phyloP scores from a whole-genome alignment of 2,797 vertebrate species.

The Poecile montanus region DNA sequence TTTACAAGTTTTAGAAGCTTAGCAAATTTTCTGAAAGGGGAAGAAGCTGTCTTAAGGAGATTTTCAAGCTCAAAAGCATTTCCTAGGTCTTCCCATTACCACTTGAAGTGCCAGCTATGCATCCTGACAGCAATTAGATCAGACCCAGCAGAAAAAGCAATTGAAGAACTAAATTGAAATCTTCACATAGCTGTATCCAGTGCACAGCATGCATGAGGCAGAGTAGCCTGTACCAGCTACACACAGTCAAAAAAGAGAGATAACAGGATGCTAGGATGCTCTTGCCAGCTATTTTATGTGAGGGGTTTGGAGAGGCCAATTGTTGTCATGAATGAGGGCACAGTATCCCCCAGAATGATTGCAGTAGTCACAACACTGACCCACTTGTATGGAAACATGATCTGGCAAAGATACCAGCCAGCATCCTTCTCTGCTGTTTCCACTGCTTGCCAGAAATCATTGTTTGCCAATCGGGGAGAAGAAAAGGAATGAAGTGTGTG shows the following conservation, averaged over 20 bases:
- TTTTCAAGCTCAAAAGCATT: constrained; percentile 39
- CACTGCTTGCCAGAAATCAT: constrained; percentile 25
- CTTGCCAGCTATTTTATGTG: constrained; percentile 49
- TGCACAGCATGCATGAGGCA: neutral
- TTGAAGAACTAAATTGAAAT: constrained; percentile 36
- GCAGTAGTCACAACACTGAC: neutral
- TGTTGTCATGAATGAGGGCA: constrained; percentile 48
- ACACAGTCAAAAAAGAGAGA: neutral
- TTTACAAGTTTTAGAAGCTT: constrained; percentile 24
- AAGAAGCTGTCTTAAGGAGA: constrained; percentile 17
- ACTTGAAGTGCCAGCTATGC: constrained; percentile 1
- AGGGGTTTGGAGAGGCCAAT: constrained; percentile 2
- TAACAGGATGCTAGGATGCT: neutral
- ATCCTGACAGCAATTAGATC: constrained; percentile 28
- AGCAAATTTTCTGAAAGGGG: neutral
- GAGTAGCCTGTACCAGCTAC: constrained; percentile 15
- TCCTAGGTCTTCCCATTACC: neutral
- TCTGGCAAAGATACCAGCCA: constrained; percentile 9
- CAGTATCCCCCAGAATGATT: neutral
- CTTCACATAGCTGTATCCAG: neutral
- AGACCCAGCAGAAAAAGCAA: constrained; percentile 40
- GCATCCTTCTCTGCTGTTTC: constrained; percentile 31
- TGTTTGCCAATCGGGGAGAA: neutral
- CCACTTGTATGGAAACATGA: constrained; percentile 43
- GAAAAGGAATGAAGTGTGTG: neutral